phyloP scores from a whole-genome alignment of 23 tunicate species.

The Styela clava region DNA sequence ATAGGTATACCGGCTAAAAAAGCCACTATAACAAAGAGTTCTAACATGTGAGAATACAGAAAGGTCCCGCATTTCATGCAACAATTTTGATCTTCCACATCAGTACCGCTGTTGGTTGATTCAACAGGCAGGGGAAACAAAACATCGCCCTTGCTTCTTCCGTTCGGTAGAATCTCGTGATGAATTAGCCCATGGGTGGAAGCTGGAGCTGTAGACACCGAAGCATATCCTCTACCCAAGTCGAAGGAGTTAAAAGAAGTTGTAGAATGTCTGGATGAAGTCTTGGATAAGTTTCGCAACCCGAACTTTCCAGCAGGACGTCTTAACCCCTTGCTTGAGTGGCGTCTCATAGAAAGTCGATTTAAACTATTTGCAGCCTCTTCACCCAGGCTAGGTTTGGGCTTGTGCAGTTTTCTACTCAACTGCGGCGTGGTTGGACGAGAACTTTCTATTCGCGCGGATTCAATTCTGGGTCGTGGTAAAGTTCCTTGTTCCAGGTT shows the following conservation, averaged over 20 bases:
- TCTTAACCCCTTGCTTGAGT: background rate
- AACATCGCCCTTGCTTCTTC: background rate
- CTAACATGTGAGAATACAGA: constrained; percentile 20
- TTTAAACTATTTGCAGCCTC: background rate
- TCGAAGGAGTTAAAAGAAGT: constrained; percentile 25
- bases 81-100: constrained; percentile 13
- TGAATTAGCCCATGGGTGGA: constrained; percentile 29
- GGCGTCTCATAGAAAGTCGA: constrained; percentile 18
- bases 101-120: background rate
- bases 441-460: background rate
- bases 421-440: background rate
- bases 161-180: constrained; percentile 21
- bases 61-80: constrained; percentile 13
- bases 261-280: constrained; percentile 26
- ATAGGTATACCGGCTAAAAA: constrained; percentile 18
- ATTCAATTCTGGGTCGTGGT: constrained; percentile 27
- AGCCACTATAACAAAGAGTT: constrained; percentile 19
- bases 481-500: constrained; percentile 31
- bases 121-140: background rate
- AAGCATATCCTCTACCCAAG: constrained; percentile 19
- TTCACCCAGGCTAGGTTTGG: constrained; percentile 11
- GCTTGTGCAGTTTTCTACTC: background rate
- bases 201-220: constrained; percentile 31
- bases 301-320: constrained; percentile 9
- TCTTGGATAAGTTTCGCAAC: background rate